Evolutionary conservation across 2,113 vertebrate species (phyloP).

Genomic region (Centropristis striata): DNA sequence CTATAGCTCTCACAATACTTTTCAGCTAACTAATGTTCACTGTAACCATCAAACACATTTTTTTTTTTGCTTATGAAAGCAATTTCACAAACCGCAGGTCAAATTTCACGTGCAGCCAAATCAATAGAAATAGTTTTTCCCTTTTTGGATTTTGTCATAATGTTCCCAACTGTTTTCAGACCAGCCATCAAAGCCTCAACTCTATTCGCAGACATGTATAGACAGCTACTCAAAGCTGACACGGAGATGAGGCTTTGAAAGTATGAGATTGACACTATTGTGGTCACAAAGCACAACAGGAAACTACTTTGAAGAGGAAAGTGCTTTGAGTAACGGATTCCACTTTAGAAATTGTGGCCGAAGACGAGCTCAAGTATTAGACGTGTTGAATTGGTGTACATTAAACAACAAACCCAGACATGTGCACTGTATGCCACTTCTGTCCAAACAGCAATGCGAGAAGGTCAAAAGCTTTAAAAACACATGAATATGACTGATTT

Average conservation of each 20-base stretch:
- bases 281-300: constrained; percentile 86
- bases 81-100: constrained; percentile 53
- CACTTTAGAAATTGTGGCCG: constrained; percentile 74
- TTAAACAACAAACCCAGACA: constrained; percentile 59
- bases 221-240: constrained; percentile 78
- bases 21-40: not conserved
- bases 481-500: constrained; percentile 24
- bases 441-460: constrained; percentile 48
- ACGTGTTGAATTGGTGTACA: constrained; percentile 70
- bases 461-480: constrained; percentile 56
- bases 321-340: constrained; percentile 83
- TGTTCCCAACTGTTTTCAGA: constrained; percentile 73
- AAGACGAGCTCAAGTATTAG: constrained; percentile 64
- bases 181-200: constrained; percentile 72
- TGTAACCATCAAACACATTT: constrained; percentile 21
- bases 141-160: constrained; percentile 57
- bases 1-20: constrained; percentile 8
- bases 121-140: constrained; percentile 54
- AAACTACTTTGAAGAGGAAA: constrained; percentile 84
- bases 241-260: constrained; percentile 81
- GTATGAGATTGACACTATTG: constrained; percentile 84
- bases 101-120: constrained; percentile 51
- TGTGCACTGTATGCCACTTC: constrained; percentile 37
- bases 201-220: constrained; percentile 75
- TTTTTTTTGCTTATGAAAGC: constrained; percentile 29